Evolutionary conservation across 1,140 invertebrate genomes (phyloP), one percentile per base, ranked within the genome.

Genomic region (Drosophila equinoxialis): DNA sequence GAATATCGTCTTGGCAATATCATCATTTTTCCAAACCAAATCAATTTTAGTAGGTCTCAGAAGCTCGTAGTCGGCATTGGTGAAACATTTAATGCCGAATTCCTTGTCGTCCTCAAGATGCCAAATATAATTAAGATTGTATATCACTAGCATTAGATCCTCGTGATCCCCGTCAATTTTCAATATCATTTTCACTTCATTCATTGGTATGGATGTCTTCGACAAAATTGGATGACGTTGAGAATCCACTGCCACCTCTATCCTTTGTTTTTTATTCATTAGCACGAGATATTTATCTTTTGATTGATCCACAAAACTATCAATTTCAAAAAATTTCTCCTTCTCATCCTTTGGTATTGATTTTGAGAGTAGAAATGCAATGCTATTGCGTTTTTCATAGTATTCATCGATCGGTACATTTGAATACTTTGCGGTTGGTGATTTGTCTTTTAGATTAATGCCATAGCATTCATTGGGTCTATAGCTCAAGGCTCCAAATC

Each of bases 51-150:
- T 80, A n/a, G 30, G 71, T 57, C 60, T 62, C 14, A 86, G 37
- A 20, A 80, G 67, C 0, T 83, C 84, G 63, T 86, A 74, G 26
- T 83, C 71, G 4, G 82, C 76, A 45, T 91, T 90, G 3, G 91
- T 84, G 64, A 92, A 92, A 58, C 92, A 93, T 57, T 79, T 74
- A 8, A 92, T 70, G 7, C 91, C 91, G 58, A 74, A 37, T 41
- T 81, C 61, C 1, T 81, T 57, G 1, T 68, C 45, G 3, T 23
- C 6, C 35, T 75, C 54, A 6, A 51, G 39, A 2, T 64, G 71
- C 89, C 89, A 92, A 10, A 93, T 66, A 68, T 75, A 82, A 0
- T 84, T 65, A 3, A 71, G 64, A 62, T 91, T 73, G 57, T 92
- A 91, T 20, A 91, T 75, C 6, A 81, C 77, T 10, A 92, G 26